Evolutionary conservation across 1,140 invertebrate genomes (phyloP).

Genomic region (Listronotus bonariensis): DNA sequence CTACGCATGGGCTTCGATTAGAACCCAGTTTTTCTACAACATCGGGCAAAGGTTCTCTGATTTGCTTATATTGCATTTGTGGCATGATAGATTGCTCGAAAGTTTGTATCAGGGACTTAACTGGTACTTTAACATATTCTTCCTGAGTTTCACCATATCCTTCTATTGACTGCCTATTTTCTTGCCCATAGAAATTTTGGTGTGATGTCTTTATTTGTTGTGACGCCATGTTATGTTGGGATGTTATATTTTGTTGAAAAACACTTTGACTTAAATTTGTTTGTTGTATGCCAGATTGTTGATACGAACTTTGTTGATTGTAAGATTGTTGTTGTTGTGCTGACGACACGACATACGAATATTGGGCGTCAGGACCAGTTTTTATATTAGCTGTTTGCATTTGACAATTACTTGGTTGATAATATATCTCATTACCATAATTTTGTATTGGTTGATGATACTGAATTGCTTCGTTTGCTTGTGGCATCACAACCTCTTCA

Average conservation of each 20-base stretch:
- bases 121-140: constrained; percentile 64
- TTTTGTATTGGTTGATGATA: background rate
- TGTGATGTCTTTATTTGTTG: too few species aligned
- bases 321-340: constrained; percentile 2
- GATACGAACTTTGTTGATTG: constrained; percentile 3
- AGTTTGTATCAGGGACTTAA: constrained; percentile 66
- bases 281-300: background rate
- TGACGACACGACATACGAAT: background rate
- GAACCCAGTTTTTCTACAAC: constrained; percentile 42
- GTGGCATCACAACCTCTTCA: constrained; percentile 32
- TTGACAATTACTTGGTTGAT: background rate
- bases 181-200: too few species aligned
- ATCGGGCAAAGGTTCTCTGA: constrained; percentile 54
- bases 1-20: constrained; percentile 7
- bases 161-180: background rate
- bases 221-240: too few species aligned
- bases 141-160: constrained; percentile 47
- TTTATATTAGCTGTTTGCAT: constrained; percentile 4
- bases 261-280: background rate
- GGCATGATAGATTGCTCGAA: constrained; percentile 67
- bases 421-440: background rate
- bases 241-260: too few species aligned
- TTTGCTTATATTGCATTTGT: constrained; percentile 62
- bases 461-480: background rate
- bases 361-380: background rate